phyloP scores from a whole-genome alignment of 2,888 invertebrate species.

The Dermolepida albohirtum region DNA sequence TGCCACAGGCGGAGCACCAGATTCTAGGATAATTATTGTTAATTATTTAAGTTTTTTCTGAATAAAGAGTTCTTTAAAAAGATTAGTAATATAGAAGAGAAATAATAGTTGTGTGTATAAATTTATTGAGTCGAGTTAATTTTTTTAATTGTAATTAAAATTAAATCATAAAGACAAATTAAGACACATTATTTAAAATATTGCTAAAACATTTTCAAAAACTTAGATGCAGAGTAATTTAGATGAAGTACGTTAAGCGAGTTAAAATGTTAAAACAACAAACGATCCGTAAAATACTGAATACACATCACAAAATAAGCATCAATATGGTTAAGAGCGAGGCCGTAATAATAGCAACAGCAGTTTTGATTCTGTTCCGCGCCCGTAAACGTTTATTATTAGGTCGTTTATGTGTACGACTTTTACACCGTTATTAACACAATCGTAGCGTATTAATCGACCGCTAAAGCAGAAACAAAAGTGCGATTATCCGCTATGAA shows the following conservation, averaged over 20 bases:
- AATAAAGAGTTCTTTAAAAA: too few relatives aligned
- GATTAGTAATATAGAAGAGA: too few relatives aligned
- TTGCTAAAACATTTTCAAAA: too few relatives aligned
- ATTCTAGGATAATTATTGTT: too few relatives aligned
- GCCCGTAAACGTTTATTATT: slow-evolving; percentile 36
- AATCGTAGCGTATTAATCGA: slow-evolving; percentile 77
- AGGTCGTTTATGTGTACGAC: slow-evolving; percentile 23
- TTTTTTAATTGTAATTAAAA: too few relatives aligned
- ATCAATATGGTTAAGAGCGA: background rate
- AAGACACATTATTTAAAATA: too few relatives aligned
- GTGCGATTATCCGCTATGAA: slow-evolving; percentile 70
- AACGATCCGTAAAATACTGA: slow-evolving; percentile 13
- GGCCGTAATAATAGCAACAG: slow-evolving; percentile 4
- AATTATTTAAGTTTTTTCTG: too few relatives aligned
- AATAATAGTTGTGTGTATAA: too few relatives aligned
- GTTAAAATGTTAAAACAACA: slow-evolving; percentile 3
- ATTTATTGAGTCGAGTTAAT: too few relatives aligned
- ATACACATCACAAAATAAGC: slow-evolving; percentile 3
- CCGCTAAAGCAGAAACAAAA: slow-evolving; percentile 76
- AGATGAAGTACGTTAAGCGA: background rate
- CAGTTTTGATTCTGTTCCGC: slow-evolving; percentile 21
- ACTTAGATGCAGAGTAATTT: too few relatives aligned
- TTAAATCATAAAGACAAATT: too few relatives aligned
- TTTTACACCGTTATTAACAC: slow-evolving; percentile 56
- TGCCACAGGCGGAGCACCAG: too few relatives aligned